Conservation (phyloP, 2,797 vertebrate species). For the Catharus ustulatus region DNA sequence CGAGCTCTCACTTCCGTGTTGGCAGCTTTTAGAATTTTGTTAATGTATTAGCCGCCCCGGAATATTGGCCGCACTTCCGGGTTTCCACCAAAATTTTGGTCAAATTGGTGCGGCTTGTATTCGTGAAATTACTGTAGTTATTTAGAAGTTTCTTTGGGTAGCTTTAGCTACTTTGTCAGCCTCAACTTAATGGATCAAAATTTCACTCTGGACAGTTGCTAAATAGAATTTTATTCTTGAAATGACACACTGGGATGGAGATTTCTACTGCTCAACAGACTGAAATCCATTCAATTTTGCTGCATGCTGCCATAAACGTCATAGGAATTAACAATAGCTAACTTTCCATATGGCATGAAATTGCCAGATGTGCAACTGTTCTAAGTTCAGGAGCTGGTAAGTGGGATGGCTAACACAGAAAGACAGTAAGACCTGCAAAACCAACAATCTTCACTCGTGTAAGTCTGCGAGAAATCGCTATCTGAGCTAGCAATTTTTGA, state of each 20-base stretch:
- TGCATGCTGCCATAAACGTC: background rate
- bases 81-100: too few species aligned
- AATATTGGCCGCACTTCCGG: too few species aligned
- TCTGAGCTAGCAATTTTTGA: background rate
- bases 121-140: too few species aligned
- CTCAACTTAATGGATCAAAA: background rate
- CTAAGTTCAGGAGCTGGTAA: background rate
- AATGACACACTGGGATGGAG: background rate
- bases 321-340: constrained; percentile 12
- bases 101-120: too few species aligned
- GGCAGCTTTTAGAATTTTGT: too few species aligned
- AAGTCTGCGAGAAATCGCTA: background rate
- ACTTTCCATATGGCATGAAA: constrained; percentile 10
- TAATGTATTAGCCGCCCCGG: too few species aligned
- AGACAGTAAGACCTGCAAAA: background rate
- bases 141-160: background rate
- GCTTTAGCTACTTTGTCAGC: background rate
- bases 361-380: background rate
- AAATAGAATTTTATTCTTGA: background rate
- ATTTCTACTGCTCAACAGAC: background rate
- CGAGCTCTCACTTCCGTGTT: too few species aligned
- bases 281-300: background rate
- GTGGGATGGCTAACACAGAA: background rate
- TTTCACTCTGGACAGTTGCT: background rate
- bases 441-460: background rate